These are phyloP conservation scores for Lutraria rhynchaena DNA, from an alignment of 1,140 invertebrate species.

Conservation along the genomic window DNA sequence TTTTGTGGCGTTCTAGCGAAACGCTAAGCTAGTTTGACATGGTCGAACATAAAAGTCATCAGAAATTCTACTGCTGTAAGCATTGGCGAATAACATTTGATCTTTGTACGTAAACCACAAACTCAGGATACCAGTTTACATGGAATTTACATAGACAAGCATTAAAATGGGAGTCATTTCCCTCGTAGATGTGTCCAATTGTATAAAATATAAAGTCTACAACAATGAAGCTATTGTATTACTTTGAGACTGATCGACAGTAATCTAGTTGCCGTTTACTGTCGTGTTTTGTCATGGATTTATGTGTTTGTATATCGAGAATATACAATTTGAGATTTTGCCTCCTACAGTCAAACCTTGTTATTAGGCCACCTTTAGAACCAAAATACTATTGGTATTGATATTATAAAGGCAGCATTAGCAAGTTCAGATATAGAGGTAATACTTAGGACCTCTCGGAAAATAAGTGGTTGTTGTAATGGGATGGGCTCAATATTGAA, in stretches of 20 bases:
- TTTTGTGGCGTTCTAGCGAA: conserved; percentile 47
- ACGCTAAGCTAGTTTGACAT: conserved; percentile 43
- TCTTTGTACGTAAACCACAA: conserved; percentile 37
- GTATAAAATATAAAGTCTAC: neutral
- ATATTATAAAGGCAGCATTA: too few species aligned
- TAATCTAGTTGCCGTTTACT: too few species aligned
- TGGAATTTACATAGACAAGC: conserved; percentile 50
- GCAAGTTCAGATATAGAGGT: too few species aligned
- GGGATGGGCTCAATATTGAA: too few species aligned
- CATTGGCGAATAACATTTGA: conserved; percentile 53
- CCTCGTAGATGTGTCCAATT: too few species aligned
- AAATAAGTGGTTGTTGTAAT: too few species aligned
- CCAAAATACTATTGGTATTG: too few species aligned
- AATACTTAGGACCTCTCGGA: too few species aligned
- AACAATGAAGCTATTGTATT: neutral
- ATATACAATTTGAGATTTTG: neutral
- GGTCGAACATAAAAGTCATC: conserved; percentile 53
- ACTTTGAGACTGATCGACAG: neutral
- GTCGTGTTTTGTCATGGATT: neutral
- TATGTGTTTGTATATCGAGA: neutral
- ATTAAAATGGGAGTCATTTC: conserved; percentile 22
- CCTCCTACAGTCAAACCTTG: too few species aligned
- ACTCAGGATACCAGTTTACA: conserved; percentile 28
- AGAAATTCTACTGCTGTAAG: conserved; percentile 48
- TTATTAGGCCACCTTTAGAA: too few species aligned